Evolutionary conservation across 1,140 invertebrate genomes (phyloP).

Genomic region (Lasioglossum baleicum): DNA sequence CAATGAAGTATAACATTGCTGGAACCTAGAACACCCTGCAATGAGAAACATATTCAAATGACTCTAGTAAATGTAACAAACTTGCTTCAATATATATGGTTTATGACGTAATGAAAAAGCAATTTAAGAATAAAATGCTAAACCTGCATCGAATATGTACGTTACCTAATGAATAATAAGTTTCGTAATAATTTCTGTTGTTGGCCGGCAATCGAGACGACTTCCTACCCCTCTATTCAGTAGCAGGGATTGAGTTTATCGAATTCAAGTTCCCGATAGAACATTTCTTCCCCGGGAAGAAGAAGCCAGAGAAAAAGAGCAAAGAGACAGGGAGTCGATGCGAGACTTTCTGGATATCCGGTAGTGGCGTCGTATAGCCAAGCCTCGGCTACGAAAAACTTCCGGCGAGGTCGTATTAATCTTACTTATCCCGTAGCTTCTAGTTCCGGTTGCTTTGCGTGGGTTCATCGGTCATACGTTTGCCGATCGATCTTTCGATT

Average conservation of each 20-base stretch:
- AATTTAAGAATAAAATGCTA: no score
- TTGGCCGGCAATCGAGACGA: not conserved
- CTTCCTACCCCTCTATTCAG: not conserved
- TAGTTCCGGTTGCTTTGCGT: conserved; percentile 24
- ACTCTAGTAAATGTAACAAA: no score
- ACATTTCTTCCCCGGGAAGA: conserved; percentile 8
- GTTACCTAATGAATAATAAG: no score
- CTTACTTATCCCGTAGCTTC: conserved; percentile 54
- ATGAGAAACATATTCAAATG: no score
- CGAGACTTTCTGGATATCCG: conserved; percentile 36
- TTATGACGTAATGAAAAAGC: no score
- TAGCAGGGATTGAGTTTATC: conserved; percentile 39
- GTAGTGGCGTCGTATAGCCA: conserved; percentile 15
- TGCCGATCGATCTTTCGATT: conserved; percentile 41
- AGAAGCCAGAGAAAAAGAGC: conserved; percentile 8
- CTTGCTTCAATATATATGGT: no score
- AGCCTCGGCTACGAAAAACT: conserved; percentile 46
- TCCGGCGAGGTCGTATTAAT: conserved; percentile 52
- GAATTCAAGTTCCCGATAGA: conserved; percentile 23
- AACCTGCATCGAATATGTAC: no score
- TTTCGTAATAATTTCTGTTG: not conserved
- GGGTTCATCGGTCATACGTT: conserved; percentile 47
- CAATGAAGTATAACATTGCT: no score
- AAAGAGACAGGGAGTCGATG: conserved; percentile 18
- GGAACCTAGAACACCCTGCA: no score